A percentile compares a stretch with the other conserved stretches of the same genome.
phyloP scores from a whole-genome alignment of 2,888 invertebrate genomes.

The Ectobius pallidus region DNA sequence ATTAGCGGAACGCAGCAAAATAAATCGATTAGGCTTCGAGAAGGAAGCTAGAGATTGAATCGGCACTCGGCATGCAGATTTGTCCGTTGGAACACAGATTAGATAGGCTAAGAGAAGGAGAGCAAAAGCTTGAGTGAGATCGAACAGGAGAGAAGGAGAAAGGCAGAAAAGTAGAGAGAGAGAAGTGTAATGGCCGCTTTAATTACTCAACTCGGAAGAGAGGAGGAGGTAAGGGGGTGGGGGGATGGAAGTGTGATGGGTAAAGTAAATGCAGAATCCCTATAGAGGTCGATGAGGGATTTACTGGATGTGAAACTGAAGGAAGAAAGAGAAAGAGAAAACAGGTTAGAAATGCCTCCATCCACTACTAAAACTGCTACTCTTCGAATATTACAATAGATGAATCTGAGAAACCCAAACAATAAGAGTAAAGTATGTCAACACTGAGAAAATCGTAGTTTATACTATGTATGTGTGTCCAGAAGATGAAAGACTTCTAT shows the following conservation, averaged over 20 bases:
- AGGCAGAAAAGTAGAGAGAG: background rate
- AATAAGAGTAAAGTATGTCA: no score
- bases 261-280: conserved; percentile 11
- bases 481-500: no score
- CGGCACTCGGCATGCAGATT: conserved; percentile 22
- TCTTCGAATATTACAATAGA: background rate
- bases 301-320: background rate
- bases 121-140: background rate
- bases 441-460: no score
- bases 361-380: background rate
- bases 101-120: conserved; percentile 1
- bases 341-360: background rate
- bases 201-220: conserved; percentile 23
- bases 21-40: conserved; percentile 18
- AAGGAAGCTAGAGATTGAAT: conserved; percentile 1
- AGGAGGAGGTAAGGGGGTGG: background rate
- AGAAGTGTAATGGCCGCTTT: conserved; percentile 20
- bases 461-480: no score
- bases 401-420: background rate
- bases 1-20: conserved; percentile 19
- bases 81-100: conserved; percentile 21
- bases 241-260: background rate
- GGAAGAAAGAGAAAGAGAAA: background rate
- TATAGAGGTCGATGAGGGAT: background rate
- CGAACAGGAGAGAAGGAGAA: no score